Evolutionary conservation across 2,888 invertebrate genomes (phyloP).

Genomic region (Arrhopalites spinosus): DNA sequence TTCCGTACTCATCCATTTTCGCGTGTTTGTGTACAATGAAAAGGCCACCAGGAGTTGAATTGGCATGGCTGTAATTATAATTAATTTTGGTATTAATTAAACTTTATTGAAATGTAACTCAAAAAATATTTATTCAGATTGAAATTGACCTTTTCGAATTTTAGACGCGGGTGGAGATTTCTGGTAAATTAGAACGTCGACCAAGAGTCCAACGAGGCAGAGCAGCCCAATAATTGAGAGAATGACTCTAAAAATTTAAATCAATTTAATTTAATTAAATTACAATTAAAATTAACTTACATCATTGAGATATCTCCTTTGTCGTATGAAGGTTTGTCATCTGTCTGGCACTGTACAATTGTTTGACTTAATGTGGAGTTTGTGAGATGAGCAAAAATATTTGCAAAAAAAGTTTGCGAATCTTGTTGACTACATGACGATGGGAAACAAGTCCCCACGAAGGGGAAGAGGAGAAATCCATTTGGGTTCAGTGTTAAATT

Average conservation of each 20-base stretch:
- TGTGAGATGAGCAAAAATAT: not conserved
- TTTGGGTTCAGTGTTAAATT: not conserved
- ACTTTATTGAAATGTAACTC: too few species aligned
- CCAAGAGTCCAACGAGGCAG: not conserved
- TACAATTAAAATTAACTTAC: not conserved
- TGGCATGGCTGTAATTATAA: not conserved
- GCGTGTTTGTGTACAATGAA: conserved; percentile 18
- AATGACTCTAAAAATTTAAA: not conserved
- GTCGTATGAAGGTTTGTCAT: conserved; percentile 14
- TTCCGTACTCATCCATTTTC: conserved; percentile 12
- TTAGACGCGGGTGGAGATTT: too few species aligned
- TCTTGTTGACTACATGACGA: conserved; percentile 6
- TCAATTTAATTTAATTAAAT: not conserved
- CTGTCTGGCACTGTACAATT: not conserved
- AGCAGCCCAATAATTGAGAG: not conserved
- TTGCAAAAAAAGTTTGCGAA: not conserved
- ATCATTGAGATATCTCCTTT: conserved; percentile 12
- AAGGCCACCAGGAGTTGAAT: conserved; percentile 1
- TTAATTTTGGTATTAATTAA: too few species aligned
- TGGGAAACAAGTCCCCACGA: conserved; percentile 23
- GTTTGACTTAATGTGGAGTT: not conserved
- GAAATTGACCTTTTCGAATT: too few species aligned
- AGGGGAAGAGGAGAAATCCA: not conserved
- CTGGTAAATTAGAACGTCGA: too few species aligned
- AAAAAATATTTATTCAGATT: too few species aligned